Evolutionary conservation across 2,113 vertebrate species (phyloP), one percentile per base, ranked within the genome.

Genomic region (Ctenomys sociabilis): DNA sequence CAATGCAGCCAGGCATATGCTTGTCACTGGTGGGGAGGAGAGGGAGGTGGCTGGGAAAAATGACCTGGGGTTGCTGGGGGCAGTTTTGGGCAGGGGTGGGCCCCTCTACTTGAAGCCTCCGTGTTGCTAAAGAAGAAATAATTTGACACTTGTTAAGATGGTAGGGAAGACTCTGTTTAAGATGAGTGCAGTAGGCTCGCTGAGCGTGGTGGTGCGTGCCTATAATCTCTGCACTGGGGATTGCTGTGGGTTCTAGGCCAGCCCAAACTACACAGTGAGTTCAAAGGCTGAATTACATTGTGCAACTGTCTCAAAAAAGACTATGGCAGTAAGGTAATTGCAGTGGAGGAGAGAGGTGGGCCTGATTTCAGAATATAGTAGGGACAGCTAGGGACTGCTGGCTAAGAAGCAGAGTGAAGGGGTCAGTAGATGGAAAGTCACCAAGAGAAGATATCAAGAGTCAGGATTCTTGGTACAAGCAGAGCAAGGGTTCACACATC

Each of bases 51-150:
- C 19, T 54, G 5, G 84, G 0, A 1, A 52, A 75, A 59, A 26
- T 72, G 37, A 66, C n/a, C 37, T 14, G 49, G 78, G 90, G 22
- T 63, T 84, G 84, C 35, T 43, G 85, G 81, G 90, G 54, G 43
- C 66, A 32, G 86, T 89, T 89, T 83, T 61, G 85, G 59, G 30
- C 40, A 54, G 81, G 45, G 12, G 10, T 80, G 52, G 45, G n/a
- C 49, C 22, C 22, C 85, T 59, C 72, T 59, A 16, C 54, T 80
- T 40, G 49, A 86, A 45, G 30, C 19, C 43, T 70, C 24, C 28
- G 59, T 81, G 49, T 24, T 35, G 54, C 72, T 91, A 84, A 93
- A 86, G 78, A 89, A 88, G 70, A 83, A 93, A 66, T 92, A 28
- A 70, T 68, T 88, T 43, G 43, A 45, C 19, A 57, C 14, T 70